These are phyloP conservation scores for Clarias magur DNA, from an alignment of 2,113 vertebrate species.

Conservation along the genomic window DNA sequence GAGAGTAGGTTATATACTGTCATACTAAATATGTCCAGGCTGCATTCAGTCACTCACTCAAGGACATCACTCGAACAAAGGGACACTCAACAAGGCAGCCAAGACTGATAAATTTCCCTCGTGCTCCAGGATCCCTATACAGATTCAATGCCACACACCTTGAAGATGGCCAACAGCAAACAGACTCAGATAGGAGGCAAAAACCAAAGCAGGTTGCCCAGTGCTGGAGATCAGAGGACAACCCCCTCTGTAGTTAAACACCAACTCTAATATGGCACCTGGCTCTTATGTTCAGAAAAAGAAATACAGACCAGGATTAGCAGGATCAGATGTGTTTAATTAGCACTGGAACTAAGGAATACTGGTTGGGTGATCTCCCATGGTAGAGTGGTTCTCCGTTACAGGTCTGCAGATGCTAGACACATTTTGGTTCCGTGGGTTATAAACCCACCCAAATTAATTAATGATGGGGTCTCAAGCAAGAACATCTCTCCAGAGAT, in stretches of 20 bases:
- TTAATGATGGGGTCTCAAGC: neutral
- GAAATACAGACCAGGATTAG: neutral
- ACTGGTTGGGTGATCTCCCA: neutral
- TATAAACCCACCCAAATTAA: neutral
- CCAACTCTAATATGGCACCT: constrained; percentile 13
- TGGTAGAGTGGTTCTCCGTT: neutral
- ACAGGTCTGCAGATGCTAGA: neutral
- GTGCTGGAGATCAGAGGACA: neutral
- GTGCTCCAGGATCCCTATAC: constrained; percentile 39
- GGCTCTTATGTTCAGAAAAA: neutral
- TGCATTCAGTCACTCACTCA: constrained; percentile 60
- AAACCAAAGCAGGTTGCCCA: neutral
- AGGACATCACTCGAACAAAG: constrained; percentile 62
- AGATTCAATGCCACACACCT: constrained; percentile 33
- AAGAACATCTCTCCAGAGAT: neutral
- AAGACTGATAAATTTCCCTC: constrained; percentile 55
- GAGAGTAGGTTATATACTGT: constrained; percentile 15
- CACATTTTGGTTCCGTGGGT: neutral
- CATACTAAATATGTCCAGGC: constrained; percentile 39
- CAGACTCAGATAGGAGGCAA: constrained; percentile 1
- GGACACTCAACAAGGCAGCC: constrained; percentile 56
- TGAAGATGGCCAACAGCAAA: constrained; percentile 16
- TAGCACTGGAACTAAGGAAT: neutral
- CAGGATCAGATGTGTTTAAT: neutral
- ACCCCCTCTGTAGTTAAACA: neutral